Base-by-base conservation (phyloP, 2,797 vertebrate species). In the Eupleurogrammus muticus region DNA sequence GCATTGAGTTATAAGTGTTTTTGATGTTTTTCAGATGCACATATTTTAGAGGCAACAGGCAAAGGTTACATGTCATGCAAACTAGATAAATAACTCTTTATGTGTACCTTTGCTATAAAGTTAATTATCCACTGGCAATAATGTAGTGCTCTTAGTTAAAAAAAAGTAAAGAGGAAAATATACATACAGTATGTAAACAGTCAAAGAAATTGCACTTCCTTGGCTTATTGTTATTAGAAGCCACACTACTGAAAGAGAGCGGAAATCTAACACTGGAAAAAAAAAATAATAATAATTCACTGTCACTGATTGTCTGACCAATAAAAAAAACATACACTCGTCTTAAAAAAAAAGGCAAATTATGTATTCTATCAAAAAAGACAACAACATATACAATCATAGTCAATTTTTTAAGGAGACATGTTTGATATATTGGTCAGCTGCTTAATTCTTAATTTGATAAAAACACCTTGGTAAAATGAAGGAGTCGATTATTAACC, bases 61-160 rank as follows among this genome's bases (percentile, higher is more conserved):
- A 90, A 92, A 92, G 90, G 91, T 92, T 94, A 93, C 88, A 91
- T 81, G 82, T 91, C 93, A 94, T 94, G 93, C 93, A 93, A 90
- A 92, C 92, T 93, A 92, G 84, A 92, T 92, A 93, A 92, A 93
- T 92, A 93, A 92, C 84, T 90, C 88, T 92, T 87, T 88, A 87
- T 87, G 82, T 89, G 89, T 90, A 92, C 91, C 90, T 92, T 91
- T 92, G 88, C 91, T 92, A 92, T 90, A 92, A 93, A 93, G 89
- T 92, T 92, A 92, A 92, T 92, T 88, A 94, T 92, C 94, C 95
- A 96, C 94, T 95, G 92, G 96, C 94, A 95, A 90, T 94, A 94
- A 95, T 87, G 95, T 96, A 97, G 96, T 96, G 96, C 96, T 96
- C 94, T 92, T 92, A 47, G 46, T 52, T 82, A 85, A 89, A 90